Conservation (phyloP, 2,797 vertebrate genomes). For the Alcedo quadribrachys region DNA sequence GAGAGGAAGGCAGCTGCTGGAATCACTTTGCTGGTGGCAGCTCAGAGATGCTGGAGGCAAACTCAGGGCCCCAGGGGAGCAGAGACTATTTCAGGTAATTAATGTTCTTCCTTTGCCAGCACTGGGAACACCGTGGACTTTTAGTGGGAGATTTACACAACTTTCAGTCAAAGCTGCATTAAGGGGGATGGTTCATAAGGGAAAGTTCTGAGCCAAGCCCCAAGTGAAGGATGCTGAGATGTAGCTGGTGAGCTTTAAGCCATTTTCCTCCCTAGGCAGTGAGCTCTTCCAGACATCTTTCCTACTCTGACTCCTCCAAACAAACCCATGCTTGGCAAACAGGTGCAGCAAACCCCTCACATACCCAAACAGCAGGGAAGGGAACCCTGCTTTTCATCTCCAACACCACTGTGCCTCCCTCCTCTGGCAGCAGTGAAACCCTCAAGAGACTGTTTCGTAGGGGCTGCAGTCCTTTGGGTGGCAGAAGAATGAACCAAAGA, state of each 20-base stretch:
- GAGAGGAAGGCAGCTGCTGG: neutral
- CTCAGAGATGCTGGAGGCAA: slow-evolving; percentile 52
- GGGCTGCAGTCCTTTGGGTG: fast-evolving
- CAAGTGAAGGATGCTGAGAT: neutral
- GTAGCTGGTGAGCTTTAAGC: neutral
- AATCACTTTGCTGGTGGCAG: neutral
- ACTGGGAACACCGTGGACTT: slow-evolving; percentile 26
- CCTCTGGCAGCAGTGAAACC: neutral
- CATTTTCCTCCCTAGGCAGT: neutral
- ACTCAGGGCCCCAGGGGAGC: slow-evolving; percentile 50
- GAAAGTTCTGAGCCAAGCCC: neutral
- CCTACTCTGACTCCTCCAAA: neutral
- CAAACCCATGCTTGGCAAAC: neutral
- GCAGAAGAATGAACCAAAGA: neutral
- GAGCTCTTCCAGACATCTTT: neutral
- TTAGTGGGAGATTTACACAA: slow-evolving; percentile 21
- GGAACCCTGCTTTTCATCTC: neutral
- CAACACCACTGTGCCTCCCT: neutral
- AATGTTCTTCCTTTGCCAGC: slow-evolving; percentile 50
- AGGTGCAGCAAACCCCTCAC: neutral
- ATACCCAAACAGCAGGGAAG: neutral
- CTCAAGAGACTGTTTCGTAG: fast-evolving
- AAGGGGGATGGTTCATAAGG: neutral
- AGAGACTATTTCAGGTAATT: slow-evolving; percentile 65
- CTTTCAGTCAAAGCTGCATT: neutral